Conservation (phyloP, 2,888 invertebrate genomes). For the Bombyx huttoni region DNA sequence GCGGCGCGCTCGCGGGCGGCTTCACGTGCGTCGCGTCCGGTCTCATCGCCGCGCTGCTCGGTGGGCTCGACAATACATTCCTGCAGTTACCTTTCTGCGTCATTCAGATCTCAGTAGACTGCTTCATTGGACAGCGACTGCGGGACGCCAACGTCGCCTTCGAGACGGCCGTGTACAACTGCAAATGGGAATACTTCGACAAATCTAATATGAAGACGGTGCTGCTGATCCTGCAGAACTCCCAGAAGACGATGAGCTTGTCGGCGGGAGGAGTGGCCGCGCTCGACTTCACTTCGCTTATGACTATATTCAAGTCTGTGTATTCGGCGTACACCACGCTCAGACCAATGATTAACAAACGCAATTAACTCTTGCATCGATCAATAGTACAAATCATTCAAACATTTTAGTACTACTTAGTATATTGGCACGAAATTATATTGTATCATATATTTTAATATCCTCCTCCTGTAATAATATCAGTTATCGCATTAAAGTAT, state of each 20-base stretch:
- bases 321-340: conserved; percentile 43
- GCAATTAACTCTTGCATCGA: too few species aligned
- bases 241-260: conserved; percentile 35
- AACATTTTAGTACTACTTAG: too few species aligned
- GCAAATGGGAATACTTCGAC: conserved; percentile 45
- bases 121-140: conserved; percentile 35
- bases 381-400: too few species aligned
- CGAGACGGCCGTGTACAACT: conserved; percentile 33
- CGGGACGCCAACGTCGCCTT: conserved; percentile 32
- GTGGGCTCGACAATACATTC: too few species aligned
- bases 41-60: conserved; percentile 17
- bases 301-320: conserved; percentile 30
- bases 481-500: too few species aligned
- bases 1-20: conserved; percentile 22
- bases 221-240: conserved; percentile 28
- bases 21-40: conserved; percentile 20
- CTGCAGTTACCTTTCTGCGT: conserved; percentile 9
- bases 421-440: too few species aligned
- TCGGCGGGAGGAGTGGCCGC: conserved; percentile 37
- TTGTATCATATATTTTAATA: too few species aligned
- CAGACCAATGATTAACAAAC: conserved; percentile 19
- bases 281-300: conserved; percentile 29
- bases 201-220: conserved; percentile 33
- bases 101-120: conserved; percentile 31
- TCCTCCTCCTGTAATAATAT: too few species aligned